A percentile compares a stretch with the other conserved stretches of the same genome.
phyloP scores from a whole-genome alignment of 2,113 vertebrate species.

The Cyprinodon variegatus region DNA sequence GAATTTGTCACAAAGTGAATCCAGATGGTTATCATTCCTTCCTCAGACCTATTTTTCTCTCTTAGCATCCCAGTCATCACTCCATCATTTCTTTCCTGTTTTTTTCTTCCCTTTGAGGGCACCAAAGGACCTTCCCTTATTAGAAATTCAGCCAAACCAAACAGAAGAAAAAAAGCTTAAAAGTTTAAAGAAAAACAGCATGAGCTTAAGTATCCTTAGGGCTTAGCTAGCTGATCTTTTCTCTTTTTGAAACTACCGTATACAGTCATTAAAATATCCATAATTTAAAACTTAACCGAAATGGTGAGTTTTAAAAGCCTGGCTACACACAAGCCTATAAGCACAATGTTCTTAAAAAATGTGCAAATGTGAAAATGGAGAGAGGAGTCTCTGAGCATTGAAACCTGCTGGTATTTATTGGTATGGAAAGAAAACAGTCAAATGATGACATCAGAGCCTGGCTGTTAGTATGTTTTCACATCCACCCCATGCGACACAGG shows the following conservation, averaged over 20 bases:
- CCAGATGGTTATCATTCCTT: slow-evolving; percentile 68
- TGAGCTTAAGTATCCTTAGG: slow-evolving; percentile 33
- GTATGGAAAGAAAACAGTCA: slow-evolving; percentile 40
- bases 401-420: slow-evolving; percentile 39
- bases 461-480: slow-evolving; percentile 46
- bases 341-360: not conserved
- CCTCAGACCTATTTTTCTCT: slow-evolving; percentile 22
- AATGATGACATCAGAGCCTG: slow-evolving; percentile 61
- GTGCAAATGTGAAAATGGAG: not conserved
- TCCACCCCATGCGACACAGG: slow-evolving; percentile 32
- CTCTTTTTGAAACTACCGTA: slow-evolving; percentile 14
- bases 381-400: slow-evolving; percentile 24
- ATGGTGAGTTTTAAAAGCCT: not conserved
- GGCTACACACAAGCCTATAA: not conserved
- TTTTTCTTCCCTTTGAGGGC: slow-evolving; percentile 8
- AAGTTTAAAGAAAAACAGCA: slow-evolving; percentile 49
- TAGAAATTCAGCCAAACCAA: slow-evolving; percentile 63
- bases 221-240: slow-evolving; percentile 33
- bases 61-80: slow-evolving; percentile 62
- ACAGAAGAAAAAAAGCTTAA: slow-evolving; percentile 44
- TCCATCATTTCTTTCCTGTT: slow-evolving; percentile 46
- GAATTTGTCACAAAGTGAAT: slow-evolving; percentile 69
- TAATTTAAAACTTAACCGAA: slow-evolving; percentile 1
- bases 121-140: slow-evolving; percentile 37
- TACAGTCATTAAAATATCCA: slow-evolving; percentile 4